Conservation (phyloP, 2,888 invertebrate species). For the Sabatieria punctata region DNA sequence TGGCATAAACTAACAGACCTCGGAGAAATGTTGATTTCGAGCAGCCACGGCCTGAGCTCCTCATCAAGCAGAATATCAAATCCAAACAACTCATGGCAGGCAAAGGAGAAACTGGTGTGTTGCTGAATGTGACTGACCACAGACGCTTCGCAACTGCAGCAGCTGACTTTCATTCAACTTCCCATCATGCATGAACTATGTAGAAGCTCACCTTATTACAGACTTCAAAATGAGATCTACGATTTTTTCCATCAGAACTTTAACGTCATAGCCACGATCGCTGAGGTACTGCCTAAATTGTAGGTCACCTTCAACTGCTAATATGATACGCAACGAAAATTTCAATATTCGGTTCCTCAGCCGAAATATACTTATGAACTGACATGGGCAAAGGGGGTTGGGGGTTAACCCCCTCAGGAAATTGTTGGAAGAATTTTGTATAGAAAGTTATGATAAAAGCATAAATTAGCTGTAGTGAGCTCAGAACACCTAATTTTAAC, state of each 20-base stretch:
- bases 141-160: slow-evolving; percentile 30
- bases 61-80: slow-evolving; percentile 54
- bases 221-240: slow-evolving; percentile 83
- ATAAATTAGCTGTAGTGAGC: too few species aligned
- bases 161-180: slow-evolving; percentile 1
- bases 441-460: too few species aligned
- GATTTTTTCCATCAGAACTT: slow-evolving; percentile 59
- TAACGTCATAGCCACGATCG: slow-evolving; percentile 52
- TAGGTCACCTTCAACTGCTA: too few species aligned
- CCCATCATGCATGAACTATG: slow-evolving; percentile 1
- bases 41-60: slow-evolving; percentile 78
- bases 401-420: too few species aligned
- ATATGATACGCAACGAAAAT: too few species aligned
- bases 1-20: too few species aligned
- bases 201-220: slow-evolving; percentile 47
- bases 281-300: too few species aligned
- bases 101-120: slow-evolving; percentile 42
- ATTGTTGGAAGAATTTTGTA: too few species aligned
- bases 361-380: too few species aligned
- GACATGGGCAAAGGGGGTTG: too few species aligned
- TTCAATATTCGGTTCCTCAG: too few species aligned
- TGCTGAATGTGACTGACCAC: slow-evolving; percentile 32
- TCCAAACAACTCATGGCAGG: slow-evolving; percentile 85
- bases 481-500: too few species aligned
- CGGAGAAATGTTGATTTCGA: slow-evolving; percentile 53